phyloP scores from a whole-genome alignment of 1,140 invertebrate species.

The Pachypeltis micranthus region DNA sequence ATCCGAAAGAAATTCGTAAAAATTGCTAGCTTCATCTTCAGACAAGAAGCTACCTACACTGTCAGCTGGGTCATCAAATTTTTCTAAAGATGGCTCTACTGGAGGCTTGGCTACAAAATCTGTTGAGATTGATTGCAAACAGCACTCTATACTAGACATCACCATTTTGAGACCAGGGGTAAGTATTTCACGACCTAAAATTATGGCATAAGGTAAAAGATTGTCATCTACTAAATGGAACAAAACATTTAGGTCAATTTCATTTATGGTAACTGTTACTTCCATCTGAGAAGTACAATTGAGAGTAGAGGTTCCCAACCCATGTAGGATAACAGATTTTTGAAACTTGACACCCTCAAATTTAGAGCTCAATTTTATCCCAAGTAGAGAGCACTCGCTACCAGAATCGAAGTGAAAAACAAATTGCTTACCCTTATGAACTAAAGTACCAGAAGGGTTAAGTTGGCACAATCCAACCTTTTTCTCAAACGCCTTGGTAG shows the following conservation, averaged over 20 bases:
- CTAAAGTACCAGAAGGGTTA: no score
- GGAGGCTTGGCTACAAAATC: no score
- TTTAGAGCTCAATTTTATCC: no score
- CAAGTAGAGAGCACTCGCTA: no score
- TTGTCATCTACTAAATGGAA: not conserved
- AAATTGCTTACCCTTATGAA: no score
- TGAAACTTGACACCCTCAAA: no score
- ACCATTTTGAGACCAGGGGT: not conserved
- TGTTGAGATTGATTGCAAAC: not conserved
- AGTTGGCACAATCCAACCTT: no score
- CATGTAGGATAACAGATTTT: not conserved
- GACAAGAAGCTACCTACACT: no score
- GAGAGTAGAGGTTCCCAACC: not conserved
- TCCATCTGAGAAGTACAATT: not conserved
- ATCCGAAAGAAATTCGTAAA: not conserved
- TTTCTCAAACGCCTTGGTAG: no score
- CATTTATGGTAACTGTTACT: not conserved
- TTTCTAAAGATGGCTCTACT: no score
- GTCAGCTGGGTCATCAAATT: no score
- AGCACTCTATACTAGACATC: not conserved
- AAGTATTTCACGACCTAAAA: constrained; percentile 1
- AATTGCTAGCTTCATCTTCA: not conserved
- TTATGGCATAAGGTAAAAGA: not conserved
- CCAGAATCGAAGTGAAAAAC: no score
- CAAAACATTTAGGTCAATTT: not conserved